Percentiles rank a stretch among this genome's conserved stretches.
phyloP scores from a whole-genome alignment of 1,140 invertebrate genomes.

The Caenorhabditis remanei region DNA sequence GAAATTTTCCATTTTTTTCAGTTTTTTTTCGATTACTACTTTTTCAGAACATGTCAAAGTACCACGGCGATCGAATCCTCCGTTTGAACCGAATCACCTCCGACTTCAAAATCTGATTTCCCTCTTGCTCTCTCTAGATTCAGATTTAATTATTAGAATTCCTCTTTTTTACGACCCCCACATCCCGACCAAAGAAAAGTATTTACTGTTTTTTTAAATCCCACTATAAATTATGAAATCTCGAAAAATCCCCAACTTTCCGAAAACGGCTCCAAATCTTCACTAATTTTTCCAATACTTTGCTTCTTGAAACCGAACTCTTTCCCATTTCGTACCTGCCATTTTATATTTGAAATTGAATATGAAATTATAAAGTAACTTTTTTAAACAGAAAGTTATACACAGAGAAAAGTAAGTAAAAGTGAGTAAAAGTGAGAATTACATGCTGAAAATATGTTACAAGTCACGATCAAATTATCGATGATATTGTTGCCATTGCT shows the following conservation, averaged over 20 bases:
- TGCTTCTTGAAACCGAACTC: background rate
- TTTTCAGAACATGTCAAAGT: slow-evolving; percentile 63
- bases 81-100: slow-evolving; percentile 18
- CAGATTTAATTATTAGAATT: background rate
- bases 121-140: background rate
- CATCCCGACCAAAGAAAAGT: background rate
- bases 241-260: background rate
- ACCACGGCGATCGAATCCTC: slow-evolving; percentile 60
- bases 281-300: slow-evolving; percentile 5
- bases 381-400: too few relatives aligned
- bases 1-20: too few relatives aligned
- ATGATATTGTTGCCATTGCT: slow-evolving; percentile 39
- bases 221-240: background rate
- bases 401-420: background rate
- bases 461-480: background rate
- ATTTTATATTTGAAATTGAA: slow-evolving; percentile 22
- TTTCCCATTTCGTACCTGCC: slow-evolving; percentile 25
- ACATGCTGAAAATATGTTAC: background rate
- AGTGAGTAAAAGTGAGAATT: background rate
- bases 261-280: slow-evolving; percentile 38
- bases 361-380: background rate
- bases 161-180: background rate
- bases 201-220: background rate
- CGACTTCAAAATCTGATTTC: slow-evolving; percentile 1
- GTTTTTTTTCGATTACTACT: background rate